Base-by-base conservation (phyloP, 2,888 invertebrate genomes). In the Phengaris arion region DNA sequence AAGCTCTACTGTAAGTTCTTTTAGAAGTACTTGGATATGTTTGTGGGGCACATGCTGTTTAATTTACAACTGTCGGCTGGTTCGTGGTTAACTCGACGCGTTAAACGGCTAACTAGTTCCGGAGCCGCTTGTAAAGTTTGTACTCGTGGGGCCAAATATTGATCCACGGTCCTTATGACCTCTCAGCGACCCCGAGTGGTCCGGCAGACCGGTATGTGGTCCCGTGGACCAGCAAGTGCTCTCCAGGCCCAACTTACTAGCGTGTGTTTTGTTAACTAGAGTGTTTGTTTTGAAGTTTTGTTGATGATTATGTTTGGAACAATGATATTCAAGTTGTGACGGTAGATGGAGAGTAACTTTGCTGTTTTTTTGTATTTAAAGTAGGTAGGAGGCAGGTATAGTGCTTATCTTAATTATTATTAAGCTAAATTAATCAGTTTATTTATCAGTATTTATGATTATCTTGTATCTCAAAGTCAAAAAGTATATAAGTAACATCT, bases 111-210 rank as follows among this genome's bases (percentile, higher is more conserved):
- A 46, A 55, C 74, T 73, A 76, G 74, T 75, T 78, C 79, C 77
- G 77, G 79, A 79, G 81, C 78, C 48, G 70, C 7, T 70, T 6
- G 70, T 70, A 81, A 81, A 80, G 76, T 79, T 79, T 78, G 78
- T 81, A 78, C 79, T 79, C 76, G 76, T 75, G 69, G 74, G 78
- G 77, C 77, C 77, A 81, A 82, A 81, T 80, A 82, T 83, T 83
- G 80, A 81, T 79, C 76, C 75, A 64, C 79, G 79, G 74, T 76
- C 78, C 78, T 79, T 80, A 80, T 82, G 82, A 83, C 83, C 83
- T 81, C 82, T 82, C 79, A 79, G 79, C 84, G 83, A 83, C 83
- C 83, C 77, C 82, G 81, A 81, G 81, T 82, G 45, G 64, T 52
- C 48, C 48, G 48, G 48, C 48, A 48, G 48, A 6, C 48, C 22